phyloP scores from a whole-genome alignment of 2,797 vertebrate genomes.

The Acanthurus tractus region DNA sequence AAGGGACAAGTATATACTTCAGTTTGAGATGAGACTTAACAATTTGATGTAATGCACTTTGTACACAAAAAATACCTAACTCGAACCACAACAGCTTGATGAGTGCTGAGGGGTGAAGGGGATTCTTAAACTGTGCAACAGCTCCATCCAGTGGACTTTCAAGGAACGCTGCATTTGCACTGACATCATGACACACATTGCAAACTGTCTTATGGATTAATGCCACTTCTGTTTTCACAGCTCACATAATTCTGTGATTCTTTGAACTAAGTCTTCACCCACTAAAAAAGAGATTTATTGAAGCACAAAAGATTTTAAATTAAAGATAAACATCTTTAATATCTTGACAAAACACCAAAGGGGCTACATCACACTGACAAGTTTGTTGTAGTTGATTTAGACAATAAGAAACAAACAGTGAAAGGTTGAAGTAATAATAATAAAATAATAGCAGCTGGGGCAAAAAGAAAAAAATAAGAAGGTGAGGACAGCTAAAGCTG shows the following conservation, averaged over 20 bases:
- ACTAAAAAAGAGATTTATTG: neutral
- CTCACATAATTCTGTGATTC: neutral
- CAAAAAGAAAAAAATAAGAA: neutral
- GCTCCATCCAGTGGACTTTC: conserved; percentile 51
- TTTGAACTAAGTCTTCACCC: neutral
- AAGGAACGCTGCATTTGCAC: neutral
- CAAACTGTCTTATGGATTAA: conserved; percentile 17
- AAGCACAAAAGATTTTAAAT: conserved; percentile 27
- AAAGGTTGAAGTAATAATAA: conserved; percentile 9
- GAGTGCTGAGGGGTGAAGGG: neutral
- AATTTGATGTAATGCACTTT: neutral
- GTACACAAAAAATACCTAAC: neutral
- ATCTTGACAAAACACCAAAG: conserved; percentile 58
- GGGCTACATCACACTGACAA: conserved; percentile 29
- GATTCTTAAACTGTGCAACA: conserved; percentile 28
- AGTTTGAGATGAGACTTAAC: neutral
- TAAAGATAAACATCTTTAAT: conserved; percentile 64
- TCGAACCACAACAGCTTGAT: too few relatives aligned
- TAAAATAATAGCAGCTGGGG: conserved; percentile 47
- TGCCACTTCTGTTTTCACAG: conserved; percentile 9
- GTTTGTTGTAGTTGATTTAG: conserved; percentile 1
- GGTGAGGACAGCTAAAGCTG: conserved; percentile 24
- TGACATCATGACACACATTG: neutral
- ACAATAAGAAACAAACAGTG: conserved; percentile 26
- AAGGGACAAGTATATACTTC: neutral